Percentiles rank a stretch among this genome's conserved stretches.
These are phyloP conservation scores for Caenorhabditis zanzibari DNA, from an alignment of 2,888 invertebrate species.

Conservation along the genomic window DNA sequence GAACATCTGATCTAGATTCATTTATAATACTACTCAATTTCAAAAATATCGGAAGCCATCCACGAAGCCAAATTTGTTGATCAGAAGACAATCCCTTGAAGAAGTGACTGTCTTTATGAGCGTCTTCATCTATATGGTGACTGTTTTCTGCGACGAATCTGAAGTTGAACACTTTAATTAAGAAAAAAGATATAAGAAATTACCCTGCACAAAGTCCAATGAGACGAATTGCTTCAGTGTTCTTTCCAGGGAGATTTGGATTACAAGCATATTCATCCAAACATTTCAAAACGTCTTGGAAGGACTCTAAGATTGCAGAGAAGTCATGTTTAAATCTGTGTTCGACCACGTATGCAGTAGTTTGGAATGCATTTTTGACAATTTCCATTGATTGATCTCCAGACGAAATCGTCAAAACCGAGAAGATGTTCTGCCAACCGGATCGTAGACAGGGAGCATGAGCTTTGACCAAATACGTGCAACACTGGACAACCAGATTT, in stretches of 20 bases:
- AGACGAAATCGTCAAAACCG: constrained; percentile 97
- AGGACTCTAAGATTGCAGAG: constrained; percentile 96
- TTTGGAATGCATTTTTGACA: constrained; percentile 97
- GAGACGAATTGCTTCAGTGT: constrained; percentile 98
- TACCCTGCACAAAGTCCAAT: constrained; percentile 96
- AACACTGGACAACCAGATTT: constrained; percentile 98
- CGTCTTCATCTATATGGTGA: constrained; percentile 67
- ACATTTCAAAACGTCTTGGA: constrained; percentile 97
- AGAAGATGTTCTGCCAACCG: constrained; percentile 99
- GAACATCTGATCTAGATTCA: constrained; percentile 95
- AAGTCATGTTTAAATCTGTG: constrained; percentile 92
- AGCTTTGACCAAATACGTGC: constrained; percentile 93
- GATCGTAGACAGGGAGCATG: constrained; percentile 86
- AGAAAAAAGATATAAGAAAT: constrained; percentile 83
- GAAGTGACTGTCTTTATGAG: constrained; percentile 85
- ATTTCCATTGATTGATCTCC: constrained; percentile 86
- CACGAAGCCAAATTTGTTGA: constrained; percentile 96
- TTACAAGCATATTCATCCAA: constrained; percentile 99
- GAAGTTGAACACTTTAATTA: neutral
- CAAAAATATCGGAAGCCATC: constrained; percentile 99
- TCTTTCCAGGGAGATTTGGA: constrained; percentile 96
- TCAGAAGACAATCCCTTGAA: constrained; percentile 84
- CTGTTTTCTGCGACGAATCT: constrained; percentile 67
- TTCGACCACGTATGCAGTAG: constrained; percentile 96
- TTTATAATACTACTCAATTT: constrained; percentile 87